Percentiles rank a stretch among this genome's conserved stretches.
Evolutionary conservation across 2,797 vertebrate species (phyloP).

Genomic region (Ptychobarbus kaznakovi): DNA sequence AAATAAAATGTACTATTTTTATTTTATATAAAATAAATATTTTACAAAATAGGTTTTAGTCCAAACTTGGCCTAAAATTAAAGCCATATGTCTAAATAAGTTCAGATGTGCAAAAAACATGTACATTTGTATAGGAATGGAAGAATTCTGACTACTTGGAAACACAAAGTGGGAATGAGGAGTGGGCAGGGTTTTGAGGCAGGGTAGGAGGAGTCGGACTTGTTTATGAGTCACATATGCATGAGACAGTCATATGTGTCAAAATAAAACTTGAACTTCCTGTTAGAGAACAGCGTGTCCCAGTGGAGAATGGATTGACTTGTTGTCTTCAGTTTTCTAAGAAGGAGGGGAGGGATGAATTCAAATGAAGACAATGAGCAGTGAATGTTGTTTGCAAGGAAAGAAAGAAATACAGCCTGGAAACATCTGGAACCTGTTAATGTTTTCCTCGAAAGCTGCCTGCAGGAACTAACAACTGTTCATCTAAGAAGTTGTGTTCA

Average conservation of each 20-base stretch:
- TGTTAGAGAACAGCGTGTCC: conserved; percentile 67
- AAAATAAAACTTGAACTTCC: conserved; percentile 63
- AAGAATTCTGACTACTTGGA: not conserved
- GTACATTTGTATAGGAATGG: not conserved
- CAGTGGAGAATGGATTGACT: conserved; percentile 41
- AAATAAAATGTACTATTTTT: too few species aligned
- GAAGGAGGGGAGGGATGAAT: conserved; percentile 20
- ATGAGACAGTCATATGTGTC: conserved; percentile 32
- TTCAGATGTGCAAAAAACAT: not conserved
- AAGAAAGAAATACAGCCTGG: conserved; percentile 28
- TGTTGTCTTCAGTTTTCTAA: conserved; percentile 53
- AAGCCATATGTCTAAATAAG: too few species aligned
- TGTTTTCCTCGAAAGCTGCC: conserved; percentile 68
- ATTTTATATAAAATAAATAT: too few species aligned
- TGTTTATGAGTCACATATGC: conserved; percentile 54
- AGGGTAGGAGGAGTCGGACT: conserved; percentile 36
- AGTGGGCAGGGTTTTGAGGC: not conserved
- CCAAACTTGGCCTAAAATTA: too few species aligned
- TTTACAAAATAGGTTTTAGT: too few species aligned
- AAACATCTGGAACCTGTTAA: conserved; percentile 39
- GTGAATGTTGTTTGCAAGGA: conserved; percentile 24
- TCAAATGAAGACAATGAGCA: conserved; percentile 33
- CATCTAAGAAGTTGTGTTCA: not conserved
- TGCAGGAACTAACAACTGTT: not conserved
- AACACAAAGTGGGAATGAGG: conserved; percentile 25